Percentiles rank a stretch among this genome's conserved stretches.
phyloP scores from a whole-genome alignment of 2,797 vertebrate genomes.

The Xiphophorus birchmanni region DNA sequence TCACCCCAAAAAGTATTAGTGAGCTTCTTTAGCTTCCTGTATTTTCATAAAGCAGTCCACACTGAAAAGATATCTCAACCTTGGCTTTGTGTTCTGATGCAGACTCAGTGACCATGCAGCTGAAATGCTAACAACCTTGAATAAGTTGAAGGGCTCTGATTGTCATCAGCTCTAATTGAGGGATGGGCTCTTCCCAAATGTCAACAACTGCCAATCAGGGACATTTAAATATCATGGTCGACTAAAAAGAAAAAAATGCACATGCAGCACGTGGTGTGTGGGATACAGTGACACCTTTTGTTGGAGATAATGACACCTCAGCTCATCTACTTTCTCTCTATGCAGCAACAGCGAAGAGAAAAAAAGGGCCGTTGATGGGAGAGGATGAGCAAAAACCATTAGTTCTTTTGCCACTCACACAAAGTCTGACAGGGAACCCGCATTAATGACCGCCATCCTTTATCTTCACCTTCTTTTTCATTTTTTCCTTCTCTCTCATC shows the following conservation, averaged over 20 bases:
- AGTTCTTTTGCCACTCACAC: constrained; percentile 33
- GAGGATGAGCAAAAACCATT: constrained; percentile 19
- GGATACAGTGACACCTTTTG: constrained; percentile 22
- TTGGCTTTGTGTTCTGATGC: constrained; percentile 10
- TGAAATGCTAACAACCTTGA: constrained; percentile 52
- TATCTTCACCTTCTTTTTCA: constrained; percentile 31
- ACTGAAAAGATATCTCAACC: constrained; percentile 11
- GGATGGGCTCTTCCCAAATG: constrained; percentile 60
- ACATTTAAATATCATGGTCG: constrained; percentile 63
- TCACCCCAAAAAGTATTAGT: neutral
- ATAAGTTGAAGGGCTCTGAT: constrained; percentile 44
- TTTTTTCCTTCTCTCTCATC: constrained; percentile 37
- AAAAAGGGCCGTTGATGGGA: constrained; percentile 33
- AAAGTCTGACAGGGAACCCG: constrained; percentile 20
- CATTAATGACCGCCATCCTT: constrained; percentile 51
- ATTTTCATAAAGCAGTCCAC: neutral
- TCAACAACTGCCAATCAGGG: constrained; percentile 65
- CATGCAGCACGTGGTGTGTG: constrained; percentile 20
- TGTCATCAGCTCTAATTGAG: constrained; percentile 44
- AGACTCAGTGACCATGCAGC: neutral
- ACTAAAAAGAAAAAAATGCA: constrained; percentile 17
- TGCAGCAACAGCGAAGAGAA: constrained; percentile 24
- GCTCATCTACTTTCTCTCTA: constrained; percentile 22
- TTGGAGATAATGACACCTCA: constrained; percentile 34
- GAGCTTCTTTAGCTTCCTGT: neutral